Conservation (phyloP, 1,140 invertebrate species). For the Ceratosolen fusciceps region DNA sequence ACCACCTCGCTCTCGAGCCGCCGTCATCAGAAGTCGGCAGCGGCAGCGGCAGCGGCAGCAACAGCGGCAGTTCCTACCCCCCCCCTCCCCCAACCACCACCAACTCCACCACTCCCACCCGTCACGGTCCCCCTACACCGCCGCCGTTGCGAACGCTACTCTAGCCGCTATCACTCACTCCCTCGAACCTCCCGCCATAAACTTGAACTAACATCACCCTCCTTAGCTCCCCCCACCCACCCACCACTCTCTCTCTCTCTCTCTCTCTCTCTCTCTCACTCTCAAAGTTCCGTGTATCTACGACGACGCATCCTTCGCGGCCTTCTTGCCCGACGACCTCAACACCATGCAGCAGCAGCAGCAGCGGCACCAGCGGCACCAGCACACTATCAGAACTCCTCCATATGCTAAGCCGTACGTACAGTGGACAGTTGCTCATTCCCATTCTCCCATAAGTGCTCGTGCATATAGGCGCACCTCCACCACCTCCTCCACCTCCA, state of each 20-base stretch:
- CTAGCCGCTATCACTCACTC: slow-evolving; percentile 1
- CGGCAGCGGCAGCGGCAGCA: slow-evolving; percentile 46
- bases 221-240: too few species aligned
- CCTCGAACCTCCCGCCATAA: slow-evolving; percentile 48
- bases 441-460: neutral
- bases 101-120: too few species aligned
- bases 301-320: neutral
- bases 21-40: neutral
- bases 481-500: too few species aligned
- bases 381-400: neutral
- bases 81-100: neutral
- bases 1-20: slow-evolving; percentile 40
- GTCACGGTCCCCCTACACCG: slow-evolving; percentile 47
- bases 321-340: too few species aligned
- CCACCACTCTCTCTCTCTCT: too few species aligned
- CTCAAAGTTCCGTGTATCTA: too few species aligned
- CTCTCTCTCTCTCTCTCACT: neutral
- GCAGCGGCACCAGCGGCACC: neutral
- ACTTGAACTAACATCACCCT: too few species aligned
- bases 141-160: slow-evolving; percentile 6
- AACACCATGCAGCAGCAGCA: neutral
- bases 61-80: neutral
- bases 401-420: neutral
- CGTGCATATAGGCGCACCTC: neutral
- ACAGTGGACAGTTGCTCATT: neutral